phyloP scores from a whole-genome alignment of 2,113 vertebrate species.

The Chlamydotis undulata region DNA sequence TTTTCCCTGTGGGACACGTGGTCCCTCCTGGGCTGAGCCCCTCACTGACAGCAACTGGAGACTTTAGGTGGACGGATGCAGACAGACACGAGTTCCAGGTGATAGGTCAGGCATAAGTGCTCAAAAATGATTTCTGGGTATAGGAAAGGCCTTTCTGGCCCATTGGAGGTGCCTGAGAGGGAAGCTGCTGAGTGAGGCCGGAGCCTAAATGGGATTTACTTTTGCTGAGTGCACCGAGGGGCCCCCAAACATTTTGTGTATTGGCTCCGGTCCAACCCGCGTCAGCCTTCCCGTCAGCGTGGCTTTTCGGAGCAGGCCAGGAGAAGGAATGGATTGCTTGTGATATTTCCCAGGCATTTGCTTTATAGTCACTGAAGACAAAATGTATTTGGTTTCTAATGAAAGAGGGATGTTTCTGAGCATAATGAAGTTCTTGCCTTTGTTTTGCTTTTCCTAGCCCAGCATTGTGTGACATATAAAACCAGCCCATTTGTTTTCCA shows the following conservation, averaged over 20 bases:
- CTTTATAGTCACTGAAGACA: conserved; percentile 33
- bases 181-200: background rate
- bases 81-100: background rate
- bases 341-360: conserved; percentile 47
- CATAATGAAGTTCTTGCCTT: conserved; percentile 24
- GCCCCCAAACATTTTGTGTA: background rate
- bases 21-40: background rate
- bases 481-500: conserved; percentile 27
- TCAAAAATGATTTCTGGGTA: background rate
- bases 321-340: conserved; percentile 9
- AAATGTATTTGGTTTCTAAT: conserved; percentile 29
- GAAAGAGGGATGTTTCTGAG: conserved; percentile 24
- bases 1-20: background rate
- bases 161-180: background rate
- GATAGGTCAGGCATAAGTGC: fast-evolving
- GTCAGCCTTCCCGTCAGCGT: background rate
- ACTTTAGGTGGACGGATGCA: background rate
- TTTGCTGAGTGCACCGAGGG: background rate
- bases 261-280: background rate
- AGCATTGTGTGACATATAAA: background rate
- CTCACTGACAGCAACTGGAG: background rate
- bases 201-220: conserved; percentile 11
- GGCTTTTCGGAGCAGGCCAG: background rate
- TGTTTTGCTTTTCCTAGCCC: conserved; percentile 34
- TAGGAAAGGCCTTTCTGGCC: background rate